Base-by-base conservation (phyloP, 2,797 vertebrate species). In the Danio jaintianensis region DNA sequence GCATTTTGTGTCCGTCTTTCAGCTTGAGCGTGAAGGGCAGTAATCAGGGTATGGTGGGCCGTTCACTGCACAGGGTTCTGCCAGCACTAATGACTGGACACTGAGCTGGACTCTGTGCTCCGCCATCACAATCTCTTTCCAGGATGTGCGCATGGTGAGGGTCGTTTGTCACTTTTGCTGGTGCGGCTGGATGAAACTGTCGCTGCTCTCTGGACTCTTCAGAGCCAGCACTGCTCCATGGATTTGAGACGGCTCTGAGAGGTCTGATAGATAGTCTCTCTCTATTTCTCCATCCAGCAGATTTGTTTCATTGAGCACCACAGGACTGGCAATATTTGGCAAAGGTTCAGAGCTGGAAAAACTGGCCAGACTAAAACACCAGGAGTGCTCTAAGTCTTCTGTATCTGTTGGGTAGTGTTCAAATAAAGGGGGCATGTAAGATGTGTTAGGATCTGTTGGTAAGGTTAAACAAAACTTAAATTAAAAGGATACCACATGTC, bases 241-340 rank as follows among this genome's bases (percentile, higher is more conserved):
- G 72, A 70, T 76, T 77, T 59, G 38, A 77, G 77, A 58, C 74
- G 79, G 81, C 70, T 72, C 74, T 71, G 78, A 78, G 50, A 78
- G 77, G 52, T 81, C 67, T 79, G 82, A 85, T 80, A 82, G 81
- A 88, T 87, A 69, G 81, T 22, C 64, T 62, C 59, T 78, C 55
- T 79, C 42, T 50, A 10, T 20, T 48, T 58, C 76, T 62, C 13
- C 58, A 36, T 81, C 50, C 66, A 85, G 64, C 73, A 78, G 81
- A 85, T 85, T 59, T 18, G 59, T 83, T 79, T 79, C 69, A 80
- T 84, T 85, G 77, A 82, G 79, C 80, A 58, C 67, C 12, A 61
- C 77, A 66, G 79, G 64, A 83, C 61, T 79, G 20, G 71, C 76
- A 45, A 84, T 73, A 70, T 80, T 78, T 84, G 82, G 81, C 75